Evolutionary conservation across 2,888 invertebrate species (phyloP), one percentile per base, ranked within the genome.

Genomic region (Tipula unca): DNA sequence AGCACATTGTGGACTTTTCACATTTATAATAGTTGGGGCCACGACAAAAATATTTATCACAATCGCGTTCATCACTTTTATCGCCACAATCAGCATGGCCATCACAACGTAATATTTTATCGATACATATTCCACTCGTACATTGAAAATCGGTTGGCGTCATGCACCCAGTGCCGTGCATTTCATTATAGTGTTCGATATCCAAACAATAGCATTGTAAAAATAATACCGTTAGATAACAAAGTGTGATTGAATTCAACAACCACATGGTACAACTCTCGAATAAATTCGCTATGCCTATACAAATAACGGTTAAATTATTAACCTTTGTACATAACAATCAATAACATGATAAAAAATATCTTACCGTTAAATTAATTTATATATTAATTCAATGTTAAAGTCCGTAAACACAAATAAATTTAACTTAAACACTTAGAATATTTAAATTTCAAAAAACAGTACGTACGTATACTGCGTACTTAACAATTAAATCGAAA

Each of bases 111-210:
- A 94, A 89, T 0, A 89, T 88, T 0, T 87, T 87, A 29, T 93
- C 92, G 85, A 95, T 89, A 88, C 94, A 95, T 86, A 92, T 91
- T 1, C 92, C 92, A 91, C 86, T 90, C 88, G 88, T 92, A 92
- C 91, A 92, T 88, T 90, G 86, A 89, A 92, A 91, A 87, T 90
- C 90, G 20, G 32, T 20, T 4, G 32, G 32, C 5, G 32, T 84
- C n/a, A 10, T 17, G 36, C 84, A 84, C 6, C n/a, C 35, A 4
- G 1, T 29, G 0, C 17, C 35, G 5, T 83, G 17, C 83, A 32
- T 14, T n/a, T 32, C 32, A n/a, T 83, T 32, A 17, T 2, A n/a
- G n/a, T 32, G 1, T 2, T 32, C n/a, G 10, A 6, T 17, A n/a
- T 32, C n/a, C 32, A 35, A 17, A 32, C 10, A 4, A 35, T 29